These are phyloP conservation scores for Monomorium pharaonis DNA, from an alignment of 1,140 invertebrate species.

Conservation along the genomic window DNA sequence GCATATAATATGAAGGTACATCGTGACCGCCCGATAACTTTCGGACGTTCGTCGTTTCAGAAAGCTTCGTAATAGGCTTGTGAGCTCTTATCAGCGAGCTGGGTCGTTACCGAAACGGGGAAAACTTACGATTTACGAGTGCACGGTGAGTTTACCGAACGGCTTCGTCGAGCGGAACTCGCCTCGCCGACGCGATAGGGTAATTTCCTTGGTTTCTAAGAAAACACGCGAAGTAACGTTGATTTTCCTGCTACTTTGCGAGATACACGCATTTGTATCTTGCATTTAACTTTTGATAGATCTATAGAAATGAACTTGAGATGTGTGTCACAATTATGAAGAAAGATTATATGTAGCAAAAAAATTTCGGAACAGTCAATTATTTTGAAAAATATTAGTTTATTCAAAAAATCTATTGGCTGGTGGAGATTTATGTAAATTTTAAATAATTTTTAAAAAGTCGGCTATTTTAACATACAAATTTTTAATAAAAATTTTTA, in stretches of 20 bases:
- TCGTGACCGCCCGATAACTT: constrained; percentile 35
- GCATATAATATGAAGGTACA: constrained; percentile 12
- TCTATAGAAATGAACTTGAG: not conserved
- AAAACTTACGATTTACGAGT: constrained; percentile 62
- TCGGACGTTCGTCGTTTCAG: constrained; percentile 29
- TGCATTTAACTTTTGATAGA: not conserved
- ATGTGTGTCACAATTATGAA: not conserved
- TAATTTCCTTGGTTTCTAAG: constrained; percentile 20
- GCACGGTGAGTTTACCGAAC: constrained; percentile 40
- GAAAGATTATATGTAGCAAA: too few relatives aligned
- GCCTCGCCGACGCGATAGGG: constrained; percentile 35
- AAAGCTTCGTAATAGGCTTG: constrained; percentile 58
- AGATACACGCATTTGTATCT: constrained; percentile 1
- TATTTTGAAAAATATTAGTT: too few relatives aligned
- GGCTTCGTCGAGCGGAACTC: constrained; percentile 38
- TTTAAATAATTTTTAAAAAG: too few relatives aligned
- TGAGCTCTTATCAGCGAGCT: constrained; percentile 42
- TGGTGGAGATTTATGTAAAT: too few relatives aligned
- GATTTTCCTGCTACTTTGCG: not conserved
- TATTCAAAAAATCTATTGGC: too few relatives aligned
- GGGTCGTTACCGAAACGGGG: constrained; percentile 54
- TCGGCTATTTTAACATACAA: too few relatives aligned
- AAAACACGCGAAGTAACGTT: constrained; percentile 27
- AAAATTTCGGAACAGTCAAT: too few relatives aligned
- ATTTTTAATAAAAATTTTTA: too few relatives aligned